Evolutionary conservation across 2,113 vertebrate genomes (phyloP).

Genomic region (Calyptommatus sinebrachiatus): DNA sequence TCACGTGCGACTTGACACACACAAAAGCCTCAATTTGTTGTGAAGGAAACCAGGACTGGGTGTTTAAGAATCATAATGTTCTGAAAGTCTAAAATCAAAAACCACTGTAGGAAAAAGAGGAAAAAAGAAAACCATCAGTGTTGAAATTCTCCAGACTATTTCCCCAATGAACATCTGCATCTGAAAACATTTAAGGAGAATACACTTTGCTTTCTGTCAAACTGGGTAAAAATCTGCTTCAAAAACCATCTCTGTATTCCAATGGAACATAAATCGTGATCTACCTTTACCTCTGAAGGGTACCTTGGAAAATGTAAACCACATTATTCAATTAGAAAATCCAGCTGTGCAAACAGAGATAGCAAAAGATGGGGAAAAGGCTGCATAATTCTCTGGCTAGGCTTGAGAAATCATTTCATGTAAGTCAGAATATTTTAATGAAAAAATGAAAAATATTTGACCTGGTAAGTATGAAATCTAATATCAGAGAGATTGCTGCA

Average conservation of each 20-base stretch:
- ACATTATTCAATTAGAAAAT: constrained; percentile 48
- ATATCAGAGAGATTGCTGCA: not conserved
- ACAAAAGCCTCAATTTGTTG: constrained; percentile 38
- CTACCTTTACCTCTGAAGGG: constrained; percentile 1
- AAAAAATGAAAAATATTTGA: constrained; percentile 28
- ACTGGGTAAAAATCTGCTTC: constrained; percentile 18
- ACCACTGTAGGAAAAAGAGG: not conserved
- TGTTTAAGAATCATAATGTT: constrained; percentile 35
- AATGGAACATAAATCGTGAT: constrained; percentile 47
- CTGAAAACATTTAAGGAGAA: constrained; percentile 41
- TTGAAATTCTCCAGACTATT: constrained; percentile 48
- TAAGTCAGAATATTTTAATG: not conserved
- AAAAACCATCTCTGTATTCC: constrained; percentile 25
- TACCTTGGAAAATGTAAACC: constrained; percentile 56
- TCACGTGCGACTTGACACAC: constrained; percentile 42
- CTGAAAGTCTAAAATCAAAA: constrained; percentile 44
- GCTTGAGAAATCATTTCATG: not conserved
- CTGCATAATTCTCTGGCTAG: constrained; percentile 29
- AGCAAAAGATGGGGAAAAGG: constrained; percentile 19
- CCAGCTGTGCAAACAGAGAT: constrained; percentile 61
- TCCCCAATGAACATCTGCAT: constrained; percentile 27
- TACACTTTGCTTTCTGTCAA: constrained; percentile 45
- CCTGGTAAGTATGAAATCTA: not conserved
- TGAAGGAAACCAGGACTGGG: constrained; percentile 21
- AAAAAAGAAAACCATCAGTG: constrained; percentile 1